Evolutionary conservation across 2,888 invertebrate genomes (phyloP).

Genomic region (Cryptosula pallasiana): DNA sequence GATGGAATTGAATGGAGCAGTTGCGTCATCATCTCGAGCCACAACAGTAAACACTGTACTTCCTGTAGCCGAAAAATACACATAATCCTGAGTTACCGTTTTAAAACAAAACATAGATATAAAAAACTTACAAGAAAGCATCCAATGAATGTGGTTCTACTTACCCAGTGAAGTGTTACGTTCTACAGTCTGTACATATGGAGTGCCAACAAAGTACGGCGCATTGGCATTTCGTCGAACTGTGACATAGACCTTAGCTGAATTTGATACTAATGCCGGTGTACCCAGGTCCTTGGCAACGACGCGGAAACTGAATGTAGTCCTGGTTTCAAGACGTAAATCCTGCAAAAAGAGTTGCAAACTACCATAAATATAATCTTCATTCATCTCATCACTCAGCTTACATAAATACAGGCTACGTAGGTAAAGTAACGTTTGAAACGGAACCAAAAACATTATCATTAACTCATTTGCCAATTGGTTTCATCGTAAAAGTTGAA

Average conservation of each 20-base stretch:
- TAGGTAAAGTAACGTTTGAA: too few relatives aligned
- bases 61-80: not conserved
- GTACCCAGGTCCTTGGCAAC: constrained; percentile 2
- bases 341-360: constrained; percentile 16
- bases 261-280: not conserved
- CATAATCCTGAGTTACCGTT: too few relatives aligned
- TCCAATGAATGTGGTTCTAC: too few relatives aligned
- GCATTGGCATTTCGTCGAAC: not conserved
- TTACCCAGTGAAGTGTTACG: not conserved
- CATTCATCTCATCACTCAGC: too few relatives aligned
- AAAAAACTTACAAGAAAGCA: too few relatives aligned
- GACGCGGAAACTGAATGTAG: not conserved
- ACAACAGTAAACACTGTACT: constrained; percentile 28
- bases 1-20: constrained; percentile 23
- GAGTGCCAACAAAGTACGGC: constrained; percentile 7
- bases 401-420: too few relatives aligned
- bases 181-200: not conserved
- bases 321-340: not conserved
- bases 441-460: too few relatives aligned
- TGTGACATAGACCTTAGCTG: not conserved
- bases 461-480: too few relatives aligned
- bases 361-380: too few relatives aligned
- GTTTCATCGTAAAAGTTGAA: too few relatives aligned
- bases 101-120: too few relatives aligned
- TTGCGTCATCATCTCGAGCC: constrained; percentile 30